phyloP scores from a whole-genome alignment of 2,888 invertebrate genomes.

The Lycaena phlaeas region DNA sequence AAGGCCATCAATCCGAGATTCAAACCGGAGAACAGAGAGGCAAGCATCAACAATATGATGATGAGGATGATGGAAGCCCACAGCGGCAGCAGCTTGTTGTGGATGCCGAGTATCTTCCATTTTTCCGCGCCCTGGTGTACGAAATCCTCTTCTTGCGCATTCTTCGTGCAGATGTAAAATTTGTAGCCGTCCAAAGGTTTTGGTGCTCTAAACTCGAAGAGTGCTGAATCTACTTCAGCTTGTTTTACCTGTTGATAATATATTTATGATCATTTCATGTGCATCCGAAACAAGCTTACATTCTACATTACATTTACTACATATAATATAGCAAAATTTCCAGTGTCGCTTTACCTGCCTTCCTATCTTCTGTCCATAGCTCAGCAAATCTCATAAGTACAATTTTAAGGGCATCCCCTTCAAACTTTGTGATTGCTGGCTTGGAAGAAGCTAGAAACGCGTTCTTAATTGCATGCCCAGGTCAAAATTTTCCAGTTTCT shows the following conservation, averaged over 20 bases:
- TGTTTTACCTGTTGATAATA: constrained; percentile 34
- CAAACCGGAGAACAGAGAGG: constrained; percentile 96
- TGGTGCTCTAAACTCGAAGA: constrained; percentile 42
- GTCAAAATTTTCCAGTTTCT: too few relatives aligned
- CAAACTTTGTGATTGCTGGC: too few relatives aligned
- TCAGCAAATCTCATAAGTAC: too few relatives aligned
- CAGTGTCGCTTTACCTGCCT: too few relatives aligned
- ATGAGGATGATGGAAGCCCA: constrained; percentile 86
- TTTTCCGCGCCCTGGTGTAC: constrained; percentile 77
- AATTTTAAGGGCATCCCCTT: too few relatives aligned
- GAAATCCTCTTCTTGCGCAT: constrained; percentile 41
- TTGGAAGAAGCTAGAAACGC: too few relatives aligned
- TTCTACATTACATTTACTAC: too few relatives aligned
- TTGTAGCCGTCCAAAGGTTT: constrained; percentile 39
- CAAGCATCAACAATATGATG: constrained; percentile 83
- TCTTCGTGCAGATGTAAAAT: constrained; percentile 55
- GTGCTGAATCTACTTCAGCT: constrained; percentile 34
- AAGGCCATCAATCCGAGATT: constrained; percentile 97
- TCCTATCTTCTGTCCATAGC: too few relatives aligned
- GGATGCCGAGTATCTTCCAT: constrained; percentile 78
- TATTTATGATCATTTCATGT: too few relatives aligned
- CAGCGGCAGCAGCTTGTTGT: constrained; percentile 81
- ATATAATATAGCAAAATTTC: too few relatives aligned
- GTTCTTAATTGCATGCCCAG: too few relatives aligned
- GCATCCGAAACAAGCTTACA: too few relatives aligned